Evolutionary conservation across 2,113 vertebrate genomes (phyloP).

Genomic region (Neogale vison): DNA sequence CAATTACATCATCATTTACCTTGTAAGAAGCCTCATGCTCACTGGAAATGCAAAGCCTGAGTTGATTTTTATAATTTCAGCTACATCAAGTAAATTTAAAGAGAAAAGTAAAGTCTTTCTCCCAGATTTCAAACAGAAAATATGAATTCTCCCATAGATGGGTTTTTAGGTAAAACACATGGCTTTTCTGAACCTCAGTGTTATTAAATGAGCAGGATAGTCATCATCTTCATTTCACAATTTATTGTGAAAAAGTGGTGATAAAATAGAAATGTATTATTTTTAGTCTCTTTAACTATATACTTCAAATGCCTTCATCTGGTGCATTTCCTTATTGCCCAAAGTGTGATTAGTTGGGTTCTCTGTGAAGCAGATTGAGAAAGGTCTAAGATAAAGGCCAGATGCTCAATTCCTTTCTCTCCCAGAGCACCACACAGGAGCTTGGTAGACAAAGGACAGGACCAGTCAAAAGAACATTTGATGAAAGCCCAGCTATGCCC

Average conservation of each 20-base stretch:
- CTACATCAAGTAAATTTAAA: constrained; percentile 10
- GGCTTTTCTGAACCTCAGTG: neutral
- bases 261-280: neutral
- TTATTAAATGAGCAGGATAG: neutral
- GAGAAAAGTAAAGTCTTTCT: neutral
- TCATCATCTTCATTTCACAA: neutral
- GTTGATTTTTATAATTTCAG: neutral
- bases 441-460: neutral
- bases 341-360: neutral
- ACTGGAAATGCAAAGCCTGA: neutral
- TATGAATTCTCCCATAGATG: neutral
- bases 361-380: neutral
- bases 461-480: neutral
- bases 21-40: neutral
- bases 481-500: neutral
- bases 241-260: neutral
- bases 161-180: neutral
- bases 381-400: neutral
- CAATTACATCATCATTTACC: neutral
- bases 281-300: neutral
- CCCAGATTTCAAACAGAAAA: neutral
- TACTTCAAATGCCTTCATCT: neutral
- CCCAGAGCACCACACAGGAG: neutral
- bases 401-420: neutral
- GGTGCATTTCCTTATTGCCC: neutral